Conservation (phyloP, 1,140 invertebrate species). For the Hydropsyche tenuis region DNA sequence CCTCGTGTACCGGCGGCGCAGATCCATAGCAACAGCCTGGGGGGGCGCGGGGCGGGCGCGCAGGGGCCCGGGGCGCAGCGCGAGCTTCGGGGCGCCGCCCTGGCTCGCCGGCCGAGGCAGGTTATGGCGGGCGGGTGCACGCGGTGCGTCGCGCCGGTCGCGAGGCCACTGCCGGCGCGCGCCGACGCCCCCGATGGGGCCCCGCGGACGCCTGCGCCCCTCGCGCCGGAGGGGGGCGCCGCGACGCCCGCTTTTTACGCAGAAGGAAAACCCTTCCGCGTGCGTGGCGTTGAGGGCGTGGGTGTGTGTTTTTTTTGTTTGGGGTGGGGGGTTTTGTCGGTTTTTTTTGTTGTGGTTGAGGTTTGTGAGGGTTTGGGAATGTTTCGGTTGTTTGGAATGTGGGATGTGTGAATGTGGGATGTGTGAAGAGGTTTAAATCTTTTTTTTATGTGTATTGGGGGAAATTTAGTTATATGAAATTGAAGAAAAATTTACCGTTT, state of each 20-base stretch:
- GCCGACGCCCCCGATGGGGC: neutral
- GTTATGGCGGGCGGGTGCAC: slow-evolving; percentile 11
- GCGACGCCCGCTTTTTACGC: neutral
- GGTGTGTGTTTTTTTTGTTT: too few relatives aligned
- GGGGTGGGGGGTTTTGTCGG: too few relatives aligned
- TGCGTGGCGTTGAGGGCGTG: too few relatives aligned
- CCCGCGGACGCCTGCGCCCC: neutral
- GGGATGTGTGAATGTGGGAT: too few relatives aligned
- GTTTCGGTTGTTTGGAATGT: too few relatives aligned
- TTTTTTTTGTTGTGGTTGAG: too few relatives aligned
- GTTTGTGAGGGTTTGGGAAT: too few relatives aligned
- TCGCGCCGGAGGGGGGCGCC: slow-evolving; percentile 16
- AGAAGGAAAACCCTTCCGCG: too few relatives aligned
- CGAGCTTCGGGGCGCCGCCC: slow-evolving; percentile 23
- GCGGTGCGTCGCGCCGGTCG: slow-evolving; percentile 14
- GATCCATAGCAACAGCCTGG: slow-evolving; percentile 47
- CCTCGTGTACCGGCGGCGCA: slow-evolving; percentile 21
- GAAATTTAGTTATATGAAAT: too few relatives aligned
- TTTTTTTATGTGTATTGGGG: too few relatives aligned
- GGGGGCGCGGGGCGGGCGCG: slow-evolving; percentile 35
- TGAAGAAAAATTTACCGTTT: too few relatives aligned
- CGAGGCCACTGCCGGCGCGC: neutral
- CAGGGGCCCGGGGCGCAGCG: slow-evolving; percentile 32
- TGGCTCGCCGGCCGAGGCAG: slow-evolving; percentile 1
- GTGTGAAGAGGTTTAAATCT: too few relatives aligned